A percentile compares a stretch with the other conserved stretches of the same genome.
Conservation (phyloP, 2,888 invertebrate genomes). For the Luperina nickerlii region DNA sequence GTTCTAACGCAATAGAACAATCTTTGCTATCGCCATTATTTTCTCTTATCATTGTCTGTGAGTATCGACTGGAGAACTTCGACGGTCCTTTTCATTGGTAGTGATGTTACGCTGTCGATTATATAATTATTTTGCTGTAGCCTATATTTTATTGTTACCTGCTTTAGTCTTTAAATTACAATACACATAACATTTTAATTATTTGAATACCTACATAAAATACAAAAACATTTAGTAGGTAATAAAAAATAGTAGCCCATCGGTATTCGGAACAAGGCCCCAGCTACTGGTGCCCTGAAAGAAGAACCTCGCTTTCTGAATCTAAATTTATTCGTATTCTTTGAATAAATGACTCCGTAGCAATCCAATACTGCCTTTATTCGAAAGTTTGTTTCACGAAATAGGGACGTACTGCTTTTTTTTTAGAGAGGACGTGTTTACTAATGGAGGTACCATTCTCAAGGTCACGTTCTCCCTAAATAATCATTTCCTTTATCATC, state of each 20-base stretch:
- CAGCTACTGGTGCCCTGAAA: not conserved
- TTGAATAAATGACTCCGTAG: not conserved
- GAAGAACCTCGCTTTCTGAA: not conserved
- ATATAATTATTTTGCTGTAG: not conserved
- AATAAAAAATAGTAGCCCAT: too few species aligned
- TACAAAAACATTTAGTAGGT: too few species aligned
- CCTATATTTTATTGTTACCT: not conserved
- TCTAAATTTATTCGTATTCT: not conserved
- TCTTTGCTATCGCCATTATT: conserved; percentile 78
- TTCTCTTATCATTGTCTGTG: conserved; percentile 84
- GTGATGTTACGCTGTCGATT: conserved; percentile 62
- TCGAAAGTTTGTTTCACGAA: not conserved
- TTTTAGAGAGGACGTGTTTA: not conserved
- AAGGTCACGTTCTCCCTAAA: not conserved
- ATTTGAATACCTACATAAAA: too few species aligned
- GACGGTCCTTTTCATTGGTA: conserved; percentile 64
- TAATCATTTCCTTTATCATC: not conserved
- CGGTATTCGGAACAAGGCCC: too few species aligned
- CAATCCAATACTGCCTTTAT: not conserved
- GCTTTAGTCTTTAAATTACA: not conserved
- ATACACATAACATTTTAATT: not conserved
- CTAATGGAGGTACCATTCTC: too few species aligned
- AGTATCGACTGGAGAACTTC: conserved; percentile 78
- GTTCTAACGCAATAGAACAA: conserved; percentile 72
- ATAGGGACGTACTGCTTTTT: not conserved